Conservation (phyloP, 2,113 vertebrate genomes). For the Ciconia stormi region DNA sequence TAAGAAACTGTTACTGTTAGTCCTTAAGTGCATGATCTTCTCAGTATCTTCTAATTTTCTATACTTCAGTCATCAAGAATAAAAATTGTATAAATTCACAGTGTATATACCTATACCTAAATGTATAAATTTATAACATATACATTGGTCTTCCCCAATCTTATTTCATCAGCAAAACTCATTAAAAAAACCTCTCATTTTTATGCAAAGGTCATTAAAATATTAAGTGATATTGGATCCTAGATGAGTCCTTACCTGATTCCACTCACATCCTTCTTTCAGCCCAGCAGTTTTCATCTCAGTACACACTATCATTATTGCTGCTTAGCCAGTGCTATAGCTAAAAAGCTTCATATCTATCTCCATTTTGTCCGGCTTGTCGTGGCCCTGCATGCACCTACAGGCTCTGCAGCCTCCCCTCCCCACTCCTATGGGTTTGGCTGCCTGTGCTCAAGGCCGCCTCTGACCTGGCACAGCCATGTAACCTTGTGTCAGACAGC, state of each 20-base stretch:
- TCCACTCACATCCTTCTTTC: neutral
- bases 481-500: neutral
- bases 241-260: neutral
- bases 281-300: neutral
- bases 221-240: neutral
- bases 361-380: neutral
- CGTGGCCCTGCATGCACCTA: neutral
- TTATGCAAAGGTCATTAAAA: neutral
- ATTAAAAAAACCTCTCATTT: neutral
- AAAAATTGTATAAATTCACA: neutral
- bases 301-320: neutral
- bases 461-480: neutral
- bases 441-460: neutral
- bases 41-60: neutral
- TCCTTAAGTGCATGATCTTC: neutral
- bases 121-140: neutral
- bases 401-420: neutral
- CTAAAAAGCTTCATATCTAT: neutral
- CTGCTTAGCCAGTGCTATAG: neutral
- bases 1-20: neutral
- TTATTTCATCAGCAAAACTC: neutral
- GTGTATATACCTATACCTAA: neutral
- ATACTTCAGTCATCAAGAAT: neutral
- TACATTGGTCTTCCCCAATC: neutral
- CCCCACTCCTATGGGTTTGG: neutral